These are phyloP conservation scores for Pungitius pungitius DNA, from an alignment of 2,113 vertebrate species.

Conservation along the genomic window DNA sequence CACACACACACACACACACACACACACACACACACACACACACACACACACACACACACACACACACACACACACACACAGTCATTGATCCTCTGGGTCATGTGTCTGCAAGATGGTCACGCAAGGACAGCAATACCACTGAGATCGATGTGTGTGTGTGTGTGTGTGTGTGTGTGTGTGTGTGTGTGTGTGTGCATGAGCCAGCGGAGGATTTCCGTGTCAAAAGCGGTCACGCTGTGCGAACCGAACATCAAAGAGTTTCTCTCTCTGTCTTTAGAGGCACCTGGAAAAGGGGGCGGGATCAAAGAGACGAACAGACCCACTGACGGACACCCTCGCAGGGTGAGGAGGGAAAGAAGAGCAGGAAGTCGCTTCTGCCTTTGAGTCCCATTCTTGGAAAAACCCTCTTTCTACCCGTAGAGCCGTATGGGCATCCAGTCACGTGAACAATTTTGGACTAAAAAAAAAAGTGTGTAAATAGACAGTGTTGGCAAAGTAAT, in stretches of 20 bases:
- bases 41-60: background rate
- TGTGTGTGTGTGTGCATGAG: constrained; percentile 43
- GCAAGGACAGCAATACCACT: constrained; percentile 55
- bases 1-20: constrained; percentile 1
- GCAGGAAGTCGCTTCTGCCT: constrained; percentile 37
- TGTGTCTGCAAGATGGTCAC: constrained; percentile 60
- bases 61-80: constrained; percentile 36
- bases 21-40: no score
- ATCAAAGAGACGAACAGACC: constrained; percentile 67
- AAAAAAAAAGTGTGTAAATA: background rate
- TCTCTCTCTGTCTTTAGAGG: constrained; percentile 72
- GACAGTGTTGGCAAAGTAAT: background rate
- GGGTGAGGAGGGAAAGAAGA: constrained; percentile 49
- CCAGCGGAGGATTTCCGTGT: constrained; percentile 67
- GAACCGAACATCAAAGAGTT: constrained; percentile 73
- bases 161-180: constrained; percentile 39
- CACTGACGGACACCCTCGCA: constrained; percentile 42
- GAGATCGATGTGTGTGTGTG: constrained; percentile 66
- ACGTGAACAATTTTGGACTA: background rate
- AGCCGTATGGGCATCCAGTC: constrained; percentile 7
- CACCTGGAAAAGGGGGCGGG: constrained; percentile 67
- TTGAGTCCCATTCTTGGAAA: constrained; percentile 27
- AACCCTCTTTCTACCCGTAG: constrained; percentile 16
- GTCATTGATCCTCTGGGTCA: constrained; percentile 54
- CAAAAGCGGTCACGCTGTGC: constrained; percentile 74